Evolutionary conservation across 1,140 invertebrate species (phyloP), one percentile per base, ranked within the genome.

Genomic region (Euura lappo): DNA sequence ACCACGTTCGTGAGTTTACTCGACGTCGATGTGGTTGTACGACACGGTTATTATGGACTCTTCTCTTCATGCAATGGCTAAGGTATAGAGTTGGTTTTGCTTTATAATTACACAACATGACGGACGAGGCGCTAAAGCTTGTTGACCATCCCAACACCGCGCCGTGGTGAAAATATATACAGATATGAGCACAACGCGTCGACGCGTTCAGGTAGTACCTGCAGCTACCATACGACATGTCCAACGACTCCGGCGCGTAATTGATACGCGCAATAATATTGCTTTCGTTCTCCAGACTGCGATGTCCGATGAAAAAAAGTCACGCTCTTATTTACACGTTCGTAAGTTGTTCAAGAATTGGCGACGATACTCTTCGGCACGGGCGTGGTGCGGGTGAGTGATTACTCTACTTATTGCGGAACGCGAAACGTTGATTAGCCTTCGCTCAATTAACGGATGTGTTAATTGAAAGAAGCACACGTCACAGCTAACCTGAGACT

Each of bases 1-100:
- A 75, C 65, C 78, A 78, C 83, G 78, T 81, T 77, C 78, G 76
- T 80, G 75, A 80, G 75, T 60, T 60, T 60, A 60, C 51, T 60
- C 51, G 6, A n/a, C 8, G 10, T 60, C 51, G 51, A 3, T 60
- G 51, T 60, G 51, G 10, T n/a, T 60, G 51, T 60, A n/a, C 51
- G 51, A 60, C 51, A 60, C 51, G 51, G 51, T 60, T 60, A 60
- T 60, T 60, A 60, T 60, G 51, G 51, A 60, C 51, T 60, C 8
- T 8, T 11, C 51, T 60, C 51, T n/a, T 60, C 51, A n/a, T 11
- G 28, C 28, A 28, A 28, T 28, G 28, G 28, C 28, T 28, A 28
- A 28, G 28, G 28, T 28, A 28, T n/a, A 60, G 13, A 60, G 51
- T 60, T 6, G 4, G 60, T 46, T 73, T 70, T 67, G 65, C 71